phyloP scores from a whole-genome alignment of 2,888 invertebrate genomes.

The Nemoura dubitans region DNA sequence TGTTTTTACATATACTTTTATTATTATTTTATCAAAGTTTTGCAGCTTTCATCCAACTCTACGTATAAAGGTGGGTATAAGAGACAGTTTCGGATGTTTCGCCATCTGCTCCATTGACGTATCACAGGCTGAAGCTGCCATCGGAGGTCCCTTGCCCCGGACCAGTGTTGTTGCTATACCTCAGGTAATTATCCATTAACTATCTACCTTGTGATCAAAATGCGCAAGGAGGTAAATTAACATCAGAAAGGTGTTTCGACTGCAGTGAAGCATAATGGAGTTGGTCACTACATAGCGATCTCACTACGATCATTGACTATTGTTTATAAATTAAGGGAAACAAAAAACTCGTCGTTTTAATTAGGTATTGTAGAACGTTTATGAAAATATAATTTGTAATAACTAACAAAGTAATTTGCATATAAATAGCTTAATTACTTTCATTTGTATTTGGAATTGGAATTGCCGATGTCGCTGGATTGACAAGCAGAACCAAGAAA shows the following conservation, averaged over 20 bases:
- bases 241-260: conserved; percentile 39
- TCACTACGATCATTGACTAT: not conserved
- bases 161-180: not conserved
- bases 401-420: conserved; percentile 8
- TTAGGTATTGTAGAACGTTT: not conserved
- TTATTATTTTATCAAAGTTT: not conserved
- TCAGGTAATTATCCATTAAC: conserved; percentile 22
- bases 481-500: not conserved
- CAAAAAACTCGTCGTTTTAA: not conserved
- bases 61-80: not conserved
- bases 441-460: conserved; percentile 16
- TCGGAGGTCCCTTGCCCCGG: too few species aligned
- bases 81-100: not conserved
- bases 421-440: conserved; percentile 38
- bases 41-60: conserved; percentile 8
- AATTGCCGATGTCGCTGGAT: not conserved
- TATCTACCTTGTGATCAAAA: conserved; percentile 34
- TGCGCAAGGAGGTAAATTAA: conserved; percentile 32
- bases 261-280: not conserved
- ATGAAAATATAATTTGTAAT: conserved; percentile 29
- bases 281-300: not conserved
- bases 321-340: conserved; percentile 24
- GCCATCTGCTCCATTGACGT: not conserved
- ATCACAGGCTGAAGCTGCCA: too few species aligned
- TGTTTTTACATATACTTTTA: not conserved